A percentile compares a stretch with the other conserved stretches of the same genome.
Evolutionary conservation across 2,113 vertebrate species (phyloP).

Genomic region (Vicugna pacos): DNA sequence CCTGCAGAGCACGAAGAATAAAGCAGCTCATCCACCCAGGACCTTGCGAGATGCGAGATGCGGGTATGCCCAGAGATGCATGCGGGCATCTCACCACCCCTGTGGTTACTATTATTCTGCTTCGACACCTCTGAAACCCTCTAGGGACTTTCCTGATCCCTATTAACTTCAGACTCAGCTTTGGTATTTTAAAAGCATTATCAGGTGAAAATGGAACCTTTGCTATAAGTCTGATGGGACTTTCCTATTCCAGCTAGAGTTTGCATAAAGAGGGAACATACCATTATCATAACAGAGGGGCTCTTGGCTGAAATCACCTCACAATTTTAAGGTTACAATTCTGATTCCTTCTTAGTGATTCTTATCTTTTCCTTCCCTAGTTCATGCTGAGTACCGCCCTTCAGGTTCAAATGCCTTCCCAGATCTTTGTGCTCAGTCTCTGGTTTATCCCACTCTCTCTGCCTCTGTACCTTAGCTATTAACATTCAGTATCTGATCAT

Average conservation of each 20-base stretch:
- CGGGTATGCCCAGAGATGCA: neutral
- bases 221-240: neutral
- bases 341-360: neutral
- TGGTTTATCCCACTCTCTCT: neutral
- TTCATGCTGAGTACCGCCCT: neutral
- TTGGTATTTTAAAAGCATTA: slow-evolving; percentile 17
- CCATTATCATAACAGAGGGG: neutral
- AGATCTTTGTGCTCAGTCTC: neutral
- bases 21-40: neutral
- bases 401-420: neutral
- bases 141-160: neutral
- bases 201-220: neutral
- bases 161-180: neutral
- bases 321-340: neutral
- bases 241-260: slow-evolving; percentile 10
- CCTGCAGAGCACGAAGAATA: neutral
- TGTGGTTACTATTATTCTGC: neutral
- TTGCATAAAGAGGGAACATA: neutral
- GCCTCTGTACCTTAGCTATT: neutral
- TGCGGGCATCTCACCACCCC: neutral
- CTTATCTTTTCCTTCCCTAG: slow-evolving; percentile 5
- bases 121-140: neutral
- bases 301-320: neutral
- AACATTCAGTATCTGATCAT: neutral
- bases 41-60: no score